A percentile compares a stretch with the other conserved stretches of the same genome.
Conservation (phyloP, 2,113 vertebrate genomes). For the Panurus biarmicus region DNA sequence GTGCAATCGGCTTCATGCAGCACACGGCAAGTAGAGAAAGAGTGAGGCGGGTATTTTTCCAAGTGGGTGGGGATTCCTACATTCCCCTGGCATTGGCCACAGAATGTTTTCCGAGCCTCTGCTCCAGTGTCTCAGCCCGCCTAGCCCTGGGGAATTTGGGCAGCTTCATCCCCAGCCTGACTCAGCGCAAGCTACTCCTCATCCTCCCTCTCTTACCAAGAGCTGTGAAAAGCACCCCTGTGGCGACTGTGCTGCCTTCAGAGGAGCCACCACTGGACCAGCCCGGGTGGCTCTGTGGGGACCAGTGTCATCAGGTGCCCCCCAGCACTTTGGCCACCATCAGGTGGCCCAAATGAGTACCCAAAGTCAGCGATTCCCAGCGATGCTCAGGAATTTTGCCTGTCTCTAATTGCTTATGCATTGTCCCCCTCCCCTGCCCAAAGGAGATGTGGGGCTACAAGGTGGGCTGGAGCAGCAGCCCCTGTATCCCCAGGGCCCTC, state of each 20-base stretch:
- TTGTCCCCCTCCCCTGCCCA: not conserved
- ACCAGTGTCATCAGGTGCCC: not conserved
- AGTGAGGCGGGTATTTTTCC: not conserved
- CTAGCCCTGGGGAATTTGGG: conserved; percentile 2
- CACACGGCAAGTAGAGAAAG: not conserved
- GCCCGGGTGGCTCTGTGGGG: not conserved
- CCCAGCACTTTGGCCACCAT: not conserved
- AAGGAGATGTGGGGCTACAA: not conserved
- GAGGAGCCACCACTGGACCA: not conserved
- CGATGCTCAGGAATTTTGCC: not conserved
- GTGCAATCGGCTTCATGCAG: not conserved
- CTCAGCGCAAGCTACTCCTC: not conserved
- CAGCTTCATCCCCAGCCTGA: conserved; percentile 7
- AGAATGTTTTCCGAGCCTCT: not conserved
- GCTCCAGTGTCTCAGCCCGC: conserved; percentile 9
- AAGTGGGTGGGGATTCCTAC: conserved; percentile 25
- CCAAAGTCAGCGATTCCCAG: not conserved
- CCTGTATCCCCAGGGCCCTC: not conserved
- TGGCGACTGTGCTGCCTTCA: fast-evolving
- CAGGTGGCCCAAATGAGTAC: not conserved
- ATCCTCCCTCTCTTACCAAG: not conserved
- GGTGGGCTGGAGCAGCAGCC: not conserved
- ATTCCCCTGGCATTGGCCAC: conserved; percentile 23
- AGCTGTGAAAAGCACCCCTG: not conserved
- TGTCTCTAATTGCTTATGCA: not conserved